A percentile compares a stretch with the other conserved stretches of the same genome.
These are phyloP conservation scores for Scytalopus superciliaris DNA, from an alignment of 2,113 vertebrate species.

Conservation along the genomic window DNA sequence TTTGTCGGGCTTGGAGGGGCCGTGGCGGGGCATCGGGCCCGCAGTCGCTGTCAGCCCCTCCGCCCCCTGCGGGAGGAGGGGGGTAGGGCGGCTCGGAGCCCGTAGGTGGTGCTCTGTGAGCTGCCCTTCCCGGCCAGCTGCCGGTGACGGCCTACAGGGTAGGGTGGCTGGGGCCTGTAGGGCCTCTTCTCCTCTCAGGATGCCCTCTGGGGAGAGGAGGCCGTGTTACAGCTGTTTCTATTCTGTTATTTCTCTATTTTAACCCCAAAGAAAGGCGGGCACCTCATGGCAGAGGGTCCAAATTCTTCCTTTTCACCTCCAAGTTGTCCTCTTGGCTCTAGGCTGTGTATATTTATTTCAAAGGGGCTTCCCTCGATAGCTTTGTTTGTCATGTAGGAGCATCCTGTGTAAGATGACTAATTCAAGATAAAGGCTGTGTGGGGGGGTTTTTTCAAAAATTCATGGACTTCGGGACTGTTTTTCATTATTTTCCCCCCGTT, in stretches of 20 bases:
- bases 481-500: not conserved
- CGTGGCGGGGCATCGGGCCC: not conserved
- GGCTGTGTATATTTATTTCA: not conserved
- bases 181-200: not conserved
- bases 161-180: not conserved
- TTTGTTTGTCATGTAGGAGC: rapidly evolving
- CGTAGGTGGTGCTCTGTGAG: not conserved
- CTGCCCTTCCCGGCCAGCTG: not conserved
- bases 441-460: not conserved
- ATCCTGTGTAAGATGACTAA: not conserved
- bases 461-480: not conserved
- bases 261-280: not conserved
- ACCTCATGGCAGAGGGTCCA: not conserved
- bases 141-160: not conserved
- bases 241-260: not conserved
- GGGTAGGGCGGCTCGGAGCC: not conserved
- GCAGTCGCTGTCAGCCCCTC: not conserved
- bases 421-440: not conserved
- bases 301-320: too few relatives aligned
- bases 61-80: not conserved
- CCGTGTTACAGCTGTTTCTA: not conserved
- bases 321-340: not conserved
- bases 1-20: not conserved
- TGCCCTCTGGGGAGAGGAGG: not conserved
- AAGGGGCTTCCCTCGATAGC: not conserved